Conservation (phyloP, 2,888 invertebrate species). For the Lamproptera curius region DNA sequence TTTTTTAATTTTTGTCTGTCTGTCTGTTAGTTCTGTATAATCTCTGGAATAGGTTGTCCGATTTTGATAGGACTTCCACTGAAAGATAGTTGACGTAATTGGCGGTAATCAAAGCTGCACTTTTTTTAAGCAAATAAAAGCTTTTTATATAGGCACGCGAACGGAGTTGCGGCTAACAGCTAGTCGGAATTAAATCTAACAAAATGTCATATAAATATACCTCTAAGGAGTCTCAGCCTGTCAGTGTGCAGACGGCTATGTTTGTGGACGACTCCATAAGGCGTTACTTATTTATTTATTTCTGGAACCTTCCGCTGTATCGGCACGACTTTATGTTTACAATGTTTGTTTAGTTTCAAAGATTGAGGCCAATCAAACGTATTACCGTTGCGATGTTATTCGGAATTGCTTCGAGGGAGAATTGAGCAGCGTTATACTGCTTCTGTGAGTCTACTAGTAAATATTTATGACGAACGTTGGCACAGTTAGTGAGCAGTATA, state of each 20-base stretch:
- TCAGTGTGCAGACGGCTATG: slow-evolving; percentile 12
- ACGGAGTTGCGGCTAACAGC: neutral
- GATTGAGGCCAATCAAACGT: slow-evolving; percentile 1
- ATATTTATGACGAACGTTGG: no score
- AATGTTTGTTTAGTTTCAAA: slow-evolving; percentile 12
- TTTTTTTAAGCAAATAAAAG: no score
- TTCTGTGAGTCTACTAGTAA: no score
- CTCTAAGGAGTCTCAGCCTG: slow-evolving; percentile 8
- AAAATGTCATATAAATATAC: slow-evolving; percentile 20
- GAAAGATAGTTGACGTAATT: no score
- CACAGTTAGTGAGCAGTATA: no score
- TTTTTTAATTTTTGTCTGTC: no score
- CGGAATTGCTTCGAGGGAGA: neutral
- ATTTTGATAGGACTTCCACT: no score
- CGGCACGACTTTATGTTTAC: slow-evolving; percentile 5
- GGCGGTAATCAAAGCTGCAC: no score
- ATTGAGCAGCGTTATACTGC: no score
- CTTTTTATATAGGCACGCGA: no score
- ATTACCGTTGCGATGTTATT: neutral
- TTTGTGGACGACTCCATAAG: slow-evolving; percentile 17
- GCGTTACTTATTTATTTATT: neutral
- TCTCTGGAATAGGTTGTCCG: no score
- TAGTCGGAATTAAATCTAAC: slow-evolving; percentile 17
- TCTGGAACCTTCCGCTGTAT: slow-evolving; percentile 3
- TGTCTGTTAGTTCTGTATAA: no score